Conservation (phyloP, 1,140 invertebrate genomes). For the Plodia interpunctella region DNA sequence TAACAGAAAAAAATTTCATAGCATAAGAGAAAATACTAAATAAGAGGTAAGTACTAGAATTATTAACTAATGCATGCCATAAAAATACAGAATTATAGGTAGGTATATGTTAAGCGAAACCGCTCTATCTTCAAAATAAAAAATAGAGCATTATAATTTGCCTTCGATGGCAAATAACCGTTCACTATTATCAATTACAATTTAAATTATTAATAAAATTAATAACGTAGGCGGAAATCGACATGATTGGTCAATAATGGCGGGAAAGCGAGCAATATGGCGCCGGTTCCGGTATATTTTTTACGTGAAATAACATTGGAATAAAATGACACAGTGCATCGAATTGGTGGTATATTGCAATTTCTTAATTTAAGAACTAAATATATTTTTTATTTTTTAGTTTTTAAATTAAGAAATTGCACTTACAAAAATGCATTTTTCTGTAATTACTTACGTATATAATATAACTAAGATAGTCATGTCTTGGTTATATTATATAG, state of each 20-base stretch:
- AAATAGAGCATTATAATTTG: neutral
- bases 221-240: constrained; percentile 44
- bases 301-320: constrained; percentile 35
- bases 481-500: too few species aligned
- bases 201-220: constrained; percentile 14
- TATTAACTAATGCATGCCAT: too few species aligned
- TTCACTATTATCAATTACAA: neutral
- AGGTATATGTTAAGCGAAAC: too few species aligned
- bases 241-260: constrained; percentile 47
- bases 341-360: neutral
- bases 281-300: constrained; percentile 42
- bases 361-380: neutral
- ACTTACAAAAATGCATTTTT: too few species aligned
- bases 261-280: constrained; percentile 62
- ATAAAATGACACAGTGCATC: constrained; percentile 31
- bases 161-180: neutral
- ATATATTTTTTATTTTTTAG: too few species aligned
- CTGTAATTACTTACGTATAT: too few species aligned
- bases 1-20: too few species aligned
- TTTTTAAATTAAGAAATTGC: too few species aligned
- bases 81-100: too few species aligned
- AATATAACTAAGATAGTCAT: too few species aligned
- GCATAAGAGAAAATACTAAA: too few species aligned
- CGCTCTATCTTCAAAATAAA: neutral
- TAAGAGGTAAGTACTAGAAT: too few species aligned